Conservation (phyloP, 2,888 invertebrate genomes). For the Acheta domesticus region DNA sequence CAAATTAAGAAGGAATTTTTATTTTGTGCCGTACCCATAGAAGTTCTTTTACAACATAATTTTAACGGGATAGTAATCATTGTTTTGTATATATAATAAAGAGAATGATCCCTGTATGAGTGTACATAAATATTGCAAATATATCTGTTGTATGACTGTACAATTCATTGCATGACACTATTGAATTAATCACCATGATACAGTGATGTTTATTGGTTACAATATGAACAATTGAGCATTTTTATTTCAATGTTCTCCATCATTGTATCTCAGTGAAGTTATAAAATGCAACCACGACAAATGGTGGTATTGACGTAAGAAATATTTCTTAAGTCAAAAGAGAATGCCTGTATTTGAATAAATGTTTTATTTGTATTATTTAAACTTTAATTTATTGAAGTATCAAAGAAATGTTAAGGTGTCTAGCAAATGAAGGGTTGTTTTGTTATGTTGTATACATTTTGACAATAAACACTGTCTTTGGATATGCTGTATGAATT, state of each 20-base stretch:
- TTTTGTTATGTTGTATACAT: slow-evolving; percentile 2
- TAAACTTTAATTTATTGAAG: neutral
- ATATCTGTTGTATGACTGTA: neutral
- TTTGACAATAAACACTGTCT: slow-evolving; percentile 18
- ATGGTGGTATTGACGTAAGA: slow-evolving; percentile 29
- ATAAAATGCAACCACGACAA: slow-evolving; percentile 19
- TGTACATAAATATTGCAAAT: neutral
- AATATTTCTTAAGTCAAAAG: neutral
- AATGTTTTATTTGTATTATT: neutral
- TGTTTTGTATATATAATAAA: neutral
- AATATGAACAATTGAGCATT: no score
- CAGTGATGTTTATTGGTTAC: no score
- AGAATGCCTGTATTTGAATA: slow-evolving; percentile 1
- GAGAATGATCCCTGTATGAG: neutral
- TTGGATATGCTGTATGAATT: neutral
- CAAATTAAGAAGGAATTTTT: no score
- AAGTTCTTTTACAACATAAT: neutral
- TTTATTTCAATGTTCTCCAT: neutral
- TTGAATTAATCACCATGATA: no score
- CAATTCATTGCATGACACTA: neutral
- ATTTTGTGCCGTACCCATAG: neutral
- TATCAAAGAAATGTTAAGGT: slow-evolving; percentile 18
- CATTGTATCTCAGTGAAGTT: neutral
- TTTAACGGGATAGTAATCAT: neutral
- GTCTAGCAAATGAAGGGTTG: neutral